Percentiles rank a stretch among this genome's conserved stretches.
phyloP scores from a whole-genome alignment of 2,888 invertebrate genomes.

The Catocala nupta region DNA sequence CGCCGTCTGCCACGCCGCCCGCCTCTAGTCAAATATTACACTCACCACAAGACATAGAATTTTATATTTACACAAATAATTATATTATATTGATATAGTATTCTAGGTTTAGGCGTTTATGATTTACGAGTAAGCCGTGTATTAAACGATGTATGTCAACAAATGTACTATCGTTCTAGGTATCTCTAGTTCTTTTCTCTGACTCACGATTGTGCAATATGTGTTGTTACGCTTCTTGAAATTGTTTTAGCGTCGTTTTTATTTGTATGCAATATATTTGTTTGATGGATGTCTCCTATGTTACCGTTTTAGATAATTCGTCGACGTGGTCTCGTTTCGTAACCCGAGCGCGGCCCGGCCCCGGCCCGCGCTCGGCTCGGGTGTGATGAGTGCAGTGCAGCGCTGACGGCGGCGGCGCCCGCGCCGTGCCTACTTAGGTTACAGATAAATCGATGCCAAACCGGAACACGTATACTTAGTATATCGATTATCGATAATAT shows the following conservation, averaged over 20 bases:
- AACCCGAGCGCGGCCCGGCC: slow-evolving; percentile 59
- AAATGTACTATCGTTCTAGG: slow-evolving; percentile 65
- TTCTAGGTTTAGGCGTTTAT: slow-evolving; percentile 87
- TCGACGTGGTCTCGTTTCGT: slow-evolving; percentile 70
- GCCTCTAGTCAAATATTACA: slow-evolving; percentile 87
- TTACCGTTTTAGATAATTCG: slow-evolving; percentile 69
- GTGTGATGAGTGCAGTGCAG: slow-evolving; percentile 49
- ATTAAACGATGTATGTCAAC: slow-evolving; percentile 59
- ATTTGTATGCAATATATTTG: slow-evolving; percentile 62
- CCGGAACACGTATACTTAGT: slow-evolving; percentile 82
- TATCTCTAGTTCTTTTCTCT: slow-evolving; percentile 76
- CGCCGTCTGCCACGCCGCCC: slow-evolving; percentile 68
- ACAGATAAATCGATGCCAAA: slow-evolving; percentile 84
- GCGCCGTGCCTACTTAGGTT: slow-evolving; percentile 71
- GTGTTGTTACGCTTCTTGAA: slow-evolving; percentile 81
- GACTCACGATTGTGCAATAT: slow-evolving; percentile 81
- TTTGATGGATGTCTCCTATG: slow-evolving; percentile 60
- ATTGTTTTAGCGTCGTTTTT: slow-evolving; percentile 76
- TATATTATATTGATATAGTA: slow-evolving; percentile 87
- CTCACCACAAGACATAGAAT: slow-evolving; percentile 85
- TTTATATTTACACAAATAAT: slow-evolving; percentile 88
- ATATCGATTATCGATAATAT: slow-evolving; percentile 80
- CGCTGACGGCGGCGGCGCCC: slow-evolving; percentile 57
- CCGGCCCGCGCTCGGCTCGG: slow-evolving; percentile 46
- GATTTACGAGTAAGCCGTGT: slow-evolving; percentile 80